These are phyloP conservation scores for Lagodon rhomboides DNA, from an alignment of 2,797 vertebrate genomes.

Conservation along the genomic window DNA sequence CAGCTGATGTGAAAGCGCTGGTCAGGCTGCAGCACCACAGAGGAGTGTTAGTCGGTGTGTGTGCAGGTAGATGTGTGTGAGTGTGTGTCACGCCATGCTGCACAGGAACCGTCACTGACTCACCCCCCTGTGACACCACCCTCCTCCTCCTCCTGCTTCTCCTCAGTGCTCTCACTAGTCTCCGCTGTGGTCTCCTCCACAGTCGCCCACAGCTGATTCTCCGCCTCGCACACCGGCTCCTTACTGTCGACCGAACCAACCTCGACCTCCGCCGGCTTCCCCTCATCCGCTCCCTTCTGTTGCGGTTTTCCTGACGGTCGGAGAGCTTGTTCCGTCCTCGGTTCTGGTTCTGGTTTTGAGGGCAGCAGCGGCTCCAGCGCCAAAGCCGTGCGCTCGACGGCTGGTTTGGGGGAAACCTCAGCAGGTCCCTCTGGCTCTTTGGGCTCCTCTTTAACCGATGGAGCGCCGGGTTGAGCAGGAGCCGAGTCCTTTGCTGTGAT, in stretches of 20 bases:
- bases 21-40: conserved; percentile 45
- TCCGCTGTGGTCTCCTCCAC: conserved; percentile 75
- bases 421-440: conserved; percentile 59
- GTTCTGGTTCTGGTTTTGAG: conserved; percentile 61
- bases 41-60: conserved; percentile 29
- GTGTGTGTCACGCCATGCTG: conserved; percentile 43
- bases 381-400: neutral
- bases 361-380: conserved; percentile 39
- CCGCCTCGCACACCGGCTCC: conserved; percentile 61
- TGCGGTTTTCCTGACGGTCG: conserved; percentile 44
- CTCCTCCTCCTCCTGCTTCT: conserved; percentile 53
- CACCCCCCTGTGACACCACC: conserved; percentile 75
- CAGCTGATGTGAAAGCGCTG: conserved; percentile 16
- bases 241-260: conserved; percentile 32
- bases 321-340: conserved; percentile 28
- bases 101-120: conserved; percentile 62
- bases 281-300: conserved; percentile 36
- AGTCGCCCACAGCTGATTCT: conserved; percentile 77
- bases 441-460: conserved; percentile 52
- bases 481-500: conserved; percentile 34
- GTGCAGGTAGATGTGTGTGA: conserved; percentile 8
- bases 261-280: neutral
- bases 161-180: conserved; percentile 39
- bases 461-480: conserved; percentile 43
- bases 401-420: conserved; percentile 41